Evolutionary conservation across 2,888 invertebrate species (phyloP).

Genomic region (Zaprionus obscuricornis): DNA sequence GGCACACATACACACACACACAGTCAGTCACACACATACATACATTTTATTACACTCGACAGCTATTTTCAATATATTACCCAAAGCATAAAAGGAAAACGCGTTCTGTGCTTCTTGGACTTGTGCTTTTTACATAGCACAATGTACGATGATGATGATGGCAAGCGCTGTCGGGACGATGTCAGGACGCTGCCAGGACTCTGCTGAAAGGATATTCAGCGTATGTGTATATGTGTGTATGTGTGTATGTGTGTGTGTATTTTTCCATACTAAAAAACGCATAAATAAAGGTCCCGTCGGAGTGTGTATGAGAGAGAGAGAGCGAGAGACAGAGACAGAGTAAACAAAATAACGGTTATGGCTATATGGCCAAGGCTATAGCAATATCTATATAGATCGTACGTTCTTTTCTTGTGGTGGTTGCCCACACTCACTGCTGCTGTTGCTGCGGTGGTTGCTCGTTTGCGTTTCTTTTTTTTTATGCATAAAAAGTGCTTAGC

Average conservation of each 20-base stretch:
- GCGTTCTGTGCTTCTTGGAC: slow-evolving; percentile 42
- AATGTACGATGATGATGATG: slow-evolving; percentile 20
- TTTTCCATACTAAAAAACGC: slow-evolving; percentile 81
- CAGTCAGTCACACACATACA: slow-evolving; percentile 33
- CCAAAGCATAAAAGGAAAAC: slow-evolving; percentile 68
- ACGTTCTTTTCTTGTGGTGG: slow-evolving; percentile 42
- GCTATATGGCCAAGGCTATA: slow-evolving; percentile 23
- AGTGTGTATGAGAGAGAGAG: slow-evolving; percentile 34
- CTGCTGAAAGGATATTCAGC: slow-evolving; percentile 66
- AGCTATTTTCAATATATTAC: slow-evolving; percentile 81
- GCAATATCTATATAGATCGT: slow-evolving; percentile 5
- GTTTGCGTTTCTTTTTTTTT: slow-evolving; percentile 51
- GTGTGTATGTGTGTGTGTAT: slow-evolving; percentile 33
- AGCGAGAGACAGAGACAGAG: too few relatives aligned
- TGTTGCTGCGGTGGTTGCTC: slow-evolving; percentile 39
- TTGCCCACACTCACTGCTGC: slow-evolving; percentile 11
- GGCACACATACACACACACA: too few relatives aligned
- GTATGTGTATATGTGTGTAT: slow-evolving; percentile 7
- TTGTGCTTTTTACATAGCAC: slow-evolving; percentile 69
- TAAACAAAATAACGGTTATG: slow-evolving; percentile 70
- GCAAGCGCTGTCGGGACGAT: slow-evolving; percentile 23
- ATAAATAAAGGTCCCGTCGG: slow-evolving; percentile 69
- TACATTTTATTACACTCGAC: slow-evolving; percentile 79
- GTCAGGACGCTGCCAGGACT: too few relatives aligned
- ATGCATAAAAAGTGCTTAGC: slow-evolving; percentile 81